Evolutionary conservation across 2,797 vertebrate genomes (phyloP).

Genomic region (Myoxocephalus aenaeus): DNA sequence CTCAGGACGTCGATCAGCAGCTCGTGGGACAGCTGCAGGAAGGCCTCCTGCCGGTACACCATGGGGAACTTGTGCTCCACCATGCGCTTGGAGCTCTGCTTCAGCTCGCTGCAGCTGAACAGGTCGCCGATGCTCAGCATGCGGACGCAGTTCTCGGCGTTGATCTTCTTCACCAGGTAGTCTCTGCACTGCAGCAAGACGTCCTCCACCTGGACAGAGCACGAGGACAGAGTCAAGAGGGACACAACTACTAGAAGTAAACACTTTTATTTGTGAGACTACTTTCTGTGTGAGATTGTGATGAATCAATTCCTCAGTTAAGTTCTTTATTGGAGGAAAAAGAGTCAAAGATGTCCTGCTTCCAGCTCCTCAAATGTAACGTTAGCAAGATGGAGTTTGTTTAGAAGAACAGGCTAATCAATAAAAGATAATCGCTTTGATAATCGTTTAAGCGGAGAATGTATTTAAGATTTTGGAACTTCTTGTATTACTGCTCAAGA

Average conservation of each 20-base stretch:
- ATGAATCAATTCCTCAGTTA: too few species aligned
- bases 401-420: too few species aligned
- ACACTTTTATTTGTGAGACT: not conserved
- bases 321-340: too few species aligned
- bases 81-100: slow-evolving; percentile 97
- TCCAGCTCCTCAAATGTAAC: too few species aligned
- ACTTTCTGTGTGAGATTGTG: too few species aligned
- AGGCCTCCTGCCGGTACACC: slow-evolving; percentile 95
- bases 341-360: too few species aligned
- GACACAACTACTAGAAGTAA: not conserved
- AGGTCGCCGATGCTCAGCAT: slow-evolving; percentile 97
- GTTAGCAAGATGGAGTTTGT: too few species aligned
- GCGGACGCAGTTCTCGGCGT: slow-evolving; percentile 97
- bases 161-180: slow-evolving; percentile 99
- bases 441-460: too few species aligned
- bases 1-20: slow-evolving; percentile 95
- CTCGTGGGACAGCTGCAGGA: slow-evolving; percentile 97
- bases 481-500: too few species aligned
- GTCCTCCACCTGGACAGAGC: slow-evolving; percentile 90
- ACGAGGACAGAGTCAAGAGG: too few species aligned
- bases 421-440: too few species aligned
- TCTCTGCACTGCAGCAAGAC: slow-evolving; percentile 94
- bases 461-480: too few species aligned
- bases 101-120: slow-evolving; percentile 97
- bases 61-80: slow-evolving; percentile 98